These are phyloP conservation scores for Calidris pygmaea DNA, from an alignment of 2,113 vertebrate species.

Conservation along the genomic window DNA sequence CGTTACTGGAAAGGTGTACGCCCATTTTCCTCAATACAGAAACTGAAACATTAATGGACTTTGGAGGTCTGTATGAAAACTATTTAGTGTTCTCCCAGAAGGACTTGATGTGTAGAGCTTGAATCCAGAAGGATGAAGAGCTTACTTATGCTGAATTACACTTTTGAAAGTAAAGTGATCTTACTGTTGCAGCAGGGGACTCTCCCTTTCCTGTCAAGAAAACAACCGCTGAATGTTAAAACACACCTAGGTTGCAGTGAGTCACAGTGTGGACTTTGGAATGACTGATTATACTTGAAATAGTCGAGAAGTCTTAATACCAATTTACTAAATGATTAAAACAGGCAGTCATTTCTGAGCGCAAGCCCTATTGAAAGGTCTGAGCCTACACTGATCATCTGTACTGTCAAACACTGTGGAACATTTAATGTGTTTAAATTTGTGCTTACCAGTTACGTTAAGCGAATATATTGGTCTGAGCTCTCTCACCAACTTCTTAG, in stretches of 20 bases:
- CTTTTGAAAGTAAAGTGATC: constrained; percentile 1
- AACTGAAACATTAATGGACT: background rate
- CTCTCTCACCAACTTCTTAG: background rate
- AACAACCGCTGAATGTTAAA: constrained; percentile 38
- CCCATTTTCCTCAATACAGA: background rate
- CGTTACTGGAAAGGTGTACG: background rate
- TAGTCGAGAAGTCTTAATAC: background rate
- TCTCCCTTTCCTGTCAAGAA: constrained; percentile 55
- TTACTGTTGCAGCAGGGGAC: background rate
- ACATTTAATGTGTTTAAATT: background rate
- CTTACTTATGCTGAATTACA: background rate
- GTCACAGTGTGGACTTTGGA: constrained; percentile 35
- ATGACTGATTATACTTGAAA: constrained; percentile 14
- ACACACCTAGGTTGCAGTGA: constrained; percentile 41
- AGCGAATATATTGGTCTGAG: background rate
- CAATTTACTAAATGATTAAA: background rate
- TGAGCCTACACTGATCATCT: background rate
- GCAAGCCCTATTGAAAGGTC: background rate
- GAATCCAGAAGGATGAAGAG: background rate
- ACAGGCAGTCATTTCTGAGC: background rate
- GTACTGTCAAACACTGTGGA: background rate
- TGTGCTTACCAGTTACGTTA: background rate
- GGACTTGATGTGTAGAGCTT: background rate
- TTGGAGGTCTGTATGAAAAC: background rate
- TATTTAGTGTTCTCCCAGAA: background rate